Percentiles rank a stretch among this genome's conserved stretches.
Conservation (phyloP, 2,797 vertebrate species). For the Dendrocincla fuliginosa region DNA sequence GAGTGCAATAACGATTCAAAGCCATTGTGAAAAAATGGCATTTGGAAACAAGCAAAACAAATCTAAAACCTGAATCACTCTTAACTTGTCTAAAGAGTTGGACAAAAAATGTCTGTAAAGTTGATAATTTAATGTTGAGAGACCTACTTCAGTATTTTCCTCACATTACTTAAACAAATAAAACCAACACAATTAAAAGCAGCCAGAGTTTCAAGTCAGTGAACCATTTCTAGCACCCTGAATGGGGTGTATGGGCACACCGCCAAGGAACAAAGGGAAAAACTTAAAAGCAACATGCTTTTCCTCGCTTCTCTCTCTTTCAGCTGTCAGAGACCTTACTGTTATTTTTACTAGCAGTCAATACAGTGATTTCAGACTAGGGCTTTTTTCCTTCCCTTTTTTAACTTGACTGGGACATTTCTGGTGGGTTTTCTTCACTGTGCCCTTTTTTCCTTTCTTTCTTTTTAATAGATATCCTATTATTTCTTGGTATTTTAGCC, state of each 20-base stretch:
- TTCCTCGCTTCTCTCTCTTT: constrained; percentile 12
- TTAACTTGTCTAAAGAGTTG: background rate
- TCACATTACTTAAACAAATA: constrained; percentile 44
- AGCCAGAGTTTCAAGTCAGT: constrained; percentile 42
- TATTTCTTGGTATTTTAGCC: background rate
- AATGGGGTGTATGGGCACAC: constrained; percentile 7
- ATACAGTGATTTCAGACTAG: background rate
- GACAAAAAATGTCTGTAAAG: background rate
- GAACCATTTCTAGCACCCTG: constrained; percentile 28
- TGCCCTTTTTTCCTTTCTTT: background rate
- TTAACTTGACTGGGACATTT: background rate
- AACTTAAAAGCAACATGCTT: constrained; percentile 48
- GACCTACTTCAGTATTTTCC: constrained; percentile 2
- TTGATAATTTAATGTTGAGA: constrained; percentile 3
- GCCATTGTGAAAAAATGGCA: background rate
- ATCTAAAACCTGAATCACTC: background rate
- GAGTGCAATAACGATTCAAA: background rate
- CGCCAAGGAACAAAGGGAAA: constrained; percentile 31
- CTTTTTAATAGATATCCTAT: background rate
- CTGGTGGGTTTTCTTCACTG: background rate
- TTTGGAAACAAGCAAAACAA: constrained; percentile 11
- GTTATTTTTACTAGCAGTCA: constrained; percentile 36
- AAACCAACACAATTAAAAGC: constrained; percentile 31
- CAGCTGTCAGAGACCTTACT: constrained; percentile 20
- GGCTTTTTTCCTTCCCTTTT: background rate